Evolutionary conservation across 2,888 invertebrate species (phyloP), one percentile per base, ranked within the genome.

Genomic region (Parnassius smintheus): DNA sequence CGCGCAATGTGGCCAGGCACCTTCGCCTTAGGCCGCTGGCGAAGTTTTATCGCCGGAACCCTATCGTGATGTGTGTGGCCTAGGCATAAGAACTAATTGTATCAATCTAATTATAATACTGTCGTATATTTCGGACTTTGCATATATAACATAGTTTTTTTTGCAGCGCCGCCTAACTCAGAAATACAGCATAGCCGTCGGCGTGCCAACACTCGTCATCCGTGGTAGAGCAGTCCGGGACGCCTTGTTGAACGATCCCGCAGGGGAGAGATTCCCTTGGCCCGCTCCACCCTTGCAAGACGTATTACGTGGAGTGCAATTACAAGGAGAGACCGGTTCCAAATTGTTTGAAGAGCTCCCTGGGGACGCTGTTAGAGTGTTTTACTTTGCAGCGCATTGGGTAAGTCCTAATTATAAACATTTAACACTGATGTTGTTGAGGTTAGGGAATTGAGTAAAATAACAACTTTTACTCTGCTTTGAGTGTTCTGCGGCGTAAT

Each of bases 311-410:
- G 93, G 92, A 13, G 92, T 93, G 0, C 80, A 82, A 65, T 76
- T 78, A 78, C 93, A 82, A 83, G 85, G 85, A 0, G 80, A 82
- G 1, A 74, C 68, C 0, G 80, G 75, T 58, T 83, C 77, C 44
- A 91, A 86, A 74, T 78, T 91, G 22, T 94, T 94, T 74, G 92
- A 93, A 22, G 93, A 94, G 65, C 80, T 95, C 22, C 93, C 94
- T 0, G 92, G 91, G 72, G 94, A 93, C 70, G 83, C 86, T 1
- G 93, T 96, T 60, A 94, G 95, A 75, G 96, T 96, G 50, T 94
- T 97, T 74, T 97, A 97, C 80, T 97, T 97, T 83, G 96, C 96
- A 64, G 97, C 97, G 22, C 95, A 97, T 82, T 97, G 97, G 97
- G 97, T 97, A 86, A 92, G 93, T 82, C 35, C 35, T 35, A 7